Percentiles rank a stretch among this genome's conserved stretches.
Evolutionary conservation across 2,797 vertebrate species (phyloP).

Genomic region (Lophotriccus pileatus): DNA sequence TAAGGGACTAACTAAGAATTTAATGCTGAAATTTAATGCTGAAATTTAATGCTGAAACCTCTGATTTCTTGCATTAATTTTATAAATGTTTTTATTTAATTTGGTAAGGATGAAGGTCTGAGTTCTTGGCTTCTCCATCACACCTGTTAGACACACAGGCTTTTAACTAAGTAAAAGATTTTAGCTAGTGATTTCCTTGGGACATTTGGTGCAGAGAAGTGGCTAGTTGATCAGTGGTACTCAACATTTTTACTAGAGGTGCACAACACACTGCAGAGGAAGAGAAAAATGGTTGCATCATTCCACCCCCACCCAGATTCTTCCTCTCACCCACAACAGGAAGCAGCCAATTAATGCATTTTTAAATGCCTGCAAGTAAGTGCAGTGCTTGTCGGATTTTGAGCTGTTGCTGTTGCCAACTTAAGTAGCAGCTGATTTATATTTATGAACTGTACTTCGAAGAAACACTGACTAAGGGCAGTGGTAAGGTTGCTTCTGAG

Average conservation of each 20-base stretch:
- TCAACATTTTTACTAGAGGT: neutral
- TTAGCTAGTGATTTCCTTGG: neutral
- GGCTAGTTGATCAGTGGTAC: neutral
- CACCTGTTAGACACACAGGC: neutral
- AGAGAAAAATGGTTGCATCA: neutral
- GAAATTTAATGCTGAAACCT: no score
- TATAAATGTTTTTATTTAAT: neutral
- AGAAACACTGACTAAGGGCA: neutral
- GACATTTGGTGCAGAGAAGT: neutral
- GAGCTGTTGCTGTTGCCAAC: neutral
- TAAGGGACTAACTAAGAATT: neutral
- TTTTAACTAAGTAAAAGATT: neutral
- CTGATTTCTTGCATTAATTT: neutral
- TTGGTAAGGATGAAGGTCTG: neutral
- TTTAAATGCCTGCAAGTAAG: neutral
- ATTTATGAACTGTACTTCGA: neutral
- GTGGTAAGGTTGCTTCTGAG: neutral
- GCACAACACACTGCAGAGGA: accelerated
- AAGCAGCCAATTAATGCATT: neutral
- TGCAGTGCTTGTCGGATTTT: neutral
- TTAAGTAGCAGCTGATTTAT: neutral
- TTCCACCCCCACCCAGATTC: neutral
- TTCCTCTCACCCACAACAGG: neutral
- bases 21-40: neutral
- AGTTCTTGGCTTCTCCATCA: neutral